phyloP scores from a whole-genome alignment of 2,888 invertebrate species.

The Platerodrilus igneus region DNA sequence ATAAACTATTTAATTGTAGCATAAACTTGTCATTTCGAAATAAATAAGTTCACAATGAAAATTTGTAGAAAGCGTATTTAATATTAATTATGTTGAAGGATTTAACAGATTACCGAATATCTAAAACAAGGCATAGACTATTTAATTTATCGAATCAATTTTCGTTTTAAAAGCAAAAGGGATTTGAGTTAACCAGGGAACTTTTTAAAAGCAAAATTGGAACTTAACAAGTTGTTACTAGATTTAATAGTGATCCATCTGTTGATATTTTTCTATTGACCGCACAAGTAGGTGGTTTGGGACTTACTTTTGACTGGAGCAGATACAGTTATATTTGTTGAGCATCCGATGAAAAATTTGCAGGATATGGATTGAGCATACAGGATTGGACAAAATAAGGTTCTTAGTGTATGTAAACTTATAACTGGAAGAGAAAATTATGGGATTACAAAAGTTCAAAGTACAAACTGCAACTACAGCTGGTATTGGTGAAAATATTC shows the following conservation, averaged over 20 bases:
- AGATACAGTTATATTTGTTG: constrained; percentile 98
- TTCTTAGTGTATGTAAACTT: constrained; percentile 96
- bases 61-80: too few relatives aligned
- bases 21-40: too few relatives aligned
- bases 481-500: constrained; percentile 90
- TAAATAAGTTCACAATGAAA: too few relatives aligned
- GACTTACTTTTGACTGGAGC: constrained; percentile 97
- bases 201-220: too few relatives aligned
- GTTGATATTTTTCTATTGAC: constrained; percentile 93
- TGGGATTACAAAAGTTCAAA: constrained; percentile 99
- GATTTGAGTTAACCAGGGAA: too few relatives aligned
- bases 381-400: constrained; percentile 96
- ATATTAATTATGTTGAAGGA: too few relatives aligned
- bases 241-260: constrained; percentile 95
- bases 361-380: constrained; percentile 99
- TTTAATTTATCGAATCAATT: too few relatives aligned
- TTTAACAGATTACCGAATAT: too few relatives aligned
- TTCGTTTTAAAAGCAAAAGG: too few relatives aligned
- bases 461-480: constrained; percentile 93
- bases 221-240: constrained; percentile 35
- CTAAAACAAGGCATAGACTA: too few relatives aligned
- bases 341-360: constrained; percentile 98
- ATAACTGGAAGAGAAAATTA: constrained; percentile 98
- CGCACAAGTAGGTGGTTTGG: constrained; percentile 93
- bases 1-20: too few relatives aligned